phyloP scores from a whole-genome alignment of 1,140 invertebrate genomes.

The Leptopilina clavipes region DNA sequence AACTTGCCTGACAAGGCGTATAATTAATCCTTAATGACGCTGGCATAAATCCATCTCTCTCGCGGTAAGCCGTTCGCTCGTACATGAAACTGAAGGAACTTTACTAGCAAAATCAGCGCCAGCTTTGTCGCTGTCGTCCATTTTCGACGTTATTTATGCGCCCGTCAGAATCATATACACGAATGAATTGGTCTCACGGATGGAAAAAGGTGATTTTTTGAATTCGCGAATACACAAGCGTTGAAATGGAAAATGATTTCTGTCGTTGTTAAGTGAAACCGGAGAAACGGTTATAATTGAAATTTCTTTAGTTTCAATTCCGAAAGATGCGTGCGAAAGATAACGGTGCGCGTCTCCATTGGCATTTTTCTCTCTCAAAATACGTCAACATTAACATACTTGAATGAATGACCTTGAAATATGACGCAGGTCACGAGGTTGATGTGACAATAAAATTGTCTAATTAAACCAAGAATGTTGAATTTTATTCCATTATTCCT shows the following conservation, averaged over 20 bases:
- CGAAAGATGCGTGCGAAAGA: neutral
- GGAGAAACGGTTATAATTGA: slow-evolving; percentile 19
- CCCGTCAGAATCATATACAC: slow-evolving; percentile 52
- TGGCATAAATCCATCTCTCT: slow-evolving; percentile 67
- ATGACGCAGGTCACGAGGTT: slow-evolving; percentile 23
- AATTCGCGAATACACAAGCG: neutral
- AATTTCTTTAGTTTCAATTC: neutral
- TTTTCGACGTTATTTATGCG: slow-evolving; percentile 66
- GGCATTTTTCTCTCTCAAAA: neutral
- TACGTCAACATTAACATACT: slow-evolving; percentile 22
- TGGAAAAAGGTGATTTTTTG: neutral
- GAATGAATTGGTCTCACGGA: neutral
- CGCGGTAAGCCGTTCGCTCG: slow-evolving; percentile 57
- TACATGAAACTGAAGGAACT: slow-evolving; percentile 48
- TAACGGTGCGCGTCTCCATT: slow-evolving; percentile 5
- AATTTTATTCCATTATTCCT: neutral
- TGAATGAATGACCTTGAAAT: slow-evolving; percentile 10
- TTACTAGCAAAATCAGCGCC: slow-evolving; percentile 65
- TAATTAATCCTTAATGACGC: slow-evolving; percentile 71
- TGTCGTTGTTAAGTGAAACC: neutral
- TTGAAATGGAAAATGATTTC: slow-evolving; percentile 26
- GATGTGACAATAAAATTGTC: slow-evolving; percentile 8
- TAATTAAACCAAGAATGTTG: slow-evolving; percentile 13
- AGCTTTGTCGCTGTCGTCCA: slow-evolving; percentile 65
- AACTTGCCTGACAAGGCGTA: slow-evolving; percentile 67